Percentiles rank a stretch among this genome's conserved stretches.
These are phyloP conservation scores for Eurypyga helias DNA, from an alignment of 2,113 vertebrate species.

Conservation along the genomic window DNA sequence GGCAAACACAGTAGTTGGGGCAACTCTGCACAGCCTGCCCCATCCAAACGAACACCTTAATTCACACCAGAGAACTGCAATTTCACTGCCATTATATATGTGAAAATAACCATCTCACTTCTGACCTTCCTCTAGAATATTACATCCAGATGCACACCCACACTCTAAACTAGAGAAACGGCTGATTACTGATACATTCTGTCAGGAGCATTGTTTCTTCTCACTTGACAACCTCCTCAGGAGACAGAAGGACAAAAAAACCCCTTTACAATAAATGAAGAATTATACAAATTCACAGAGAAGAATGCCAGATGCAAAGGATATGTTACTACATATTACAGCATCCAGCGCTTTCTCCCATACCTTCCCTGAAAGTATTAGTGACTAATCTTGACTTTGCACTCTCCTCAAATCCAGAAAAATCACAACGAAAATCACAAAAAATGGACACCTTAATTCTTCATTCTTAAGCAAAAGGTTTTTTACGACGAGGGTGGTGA, in stretches of 20 bases:
- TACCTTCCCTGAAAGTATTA: background rate
- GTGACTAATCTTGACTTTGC: background rate
- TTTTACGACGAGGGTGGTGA: fast-evolving
- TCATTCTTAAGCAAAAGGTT: background rate
- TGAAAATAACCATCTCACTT: background rate
- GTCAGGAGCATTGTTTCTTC: background rate
- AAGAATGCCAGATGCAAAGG: background rate
- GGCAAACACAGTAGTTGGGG: background rate
- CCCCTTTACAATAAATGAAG: background rate
- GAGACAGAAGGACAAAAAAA: background rate
- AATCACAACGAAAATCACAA: background rate
- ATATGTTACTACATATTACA: background rate
- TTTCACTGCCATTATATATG: background rate
- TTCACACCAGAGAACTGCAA: background rate
- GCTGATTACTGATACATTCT: background rate
- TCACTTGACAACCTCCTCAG: background rate
- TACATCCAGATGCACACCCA: background rate
- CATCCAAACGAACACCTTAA: background rate
- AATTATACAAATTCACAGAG: background rate
- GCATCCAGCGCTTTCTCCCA: background rate
- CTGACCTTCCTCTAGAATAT: background rate
- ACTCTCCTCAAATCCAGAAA: background rate
- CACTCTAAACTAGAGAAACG: background rate
- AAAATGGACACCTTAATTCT: background rate
- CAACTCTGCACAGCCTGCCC: background rate